A percentile compares a stretch with the other conserved stretches of the same genome.
Conservation (phyloP, 2,113 vertebrate genomes). For the Cavia porcellus region DNA sequence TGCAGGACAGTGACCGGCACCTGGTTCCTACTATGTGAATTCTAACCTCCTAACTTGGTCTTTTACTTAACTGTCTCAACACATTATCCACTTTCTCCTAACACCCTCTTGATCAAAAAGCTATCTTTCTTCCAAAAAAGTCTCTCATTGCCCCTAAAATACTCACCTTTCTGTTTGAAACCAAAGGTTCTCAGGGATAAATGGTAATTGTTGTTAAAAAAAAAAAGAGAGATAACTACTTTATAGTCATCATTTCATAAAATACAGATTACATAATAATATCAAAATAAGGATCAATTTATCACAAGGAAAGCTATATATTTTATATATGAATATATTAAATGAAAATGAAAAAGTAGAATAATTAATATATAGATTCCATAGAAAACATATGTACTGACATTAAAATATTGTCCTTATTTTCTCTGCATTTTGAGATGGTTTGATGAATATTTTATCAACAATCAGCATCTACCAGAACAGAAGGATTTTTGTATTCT, state of each 20-base stretch:
- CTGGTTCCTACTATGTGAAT: neutral
- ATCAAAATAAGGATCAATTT: constrained; percentile 30
- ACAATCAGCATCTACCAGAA: constrained; percentile 15
- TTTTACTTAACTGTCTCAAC: neutral
- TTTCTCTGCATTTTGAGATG: constrained; percentile 46
- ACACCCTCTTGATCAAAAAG: neutral
- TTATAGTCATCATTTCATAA: constrained; percentile 29
- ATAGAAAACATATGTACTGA: neutral
- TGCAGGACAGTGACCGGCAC: neutral
- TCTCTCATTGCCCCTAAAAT: neutral
- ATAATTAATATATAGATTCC: neutral
- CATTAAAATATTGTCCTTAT: constrained; percentile 18
- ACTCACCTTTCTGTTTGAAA: neutral
- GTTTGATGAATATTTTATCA: constrained; percentile 61
- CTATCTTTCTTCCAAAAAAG: neutral
- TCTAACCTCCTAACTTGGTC: neutral
- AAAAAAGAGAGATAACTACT: neutral
- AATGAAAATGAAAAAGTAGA: neutral
- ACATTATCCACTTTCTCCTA: neutral
- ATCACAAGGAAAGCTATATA: neutral
- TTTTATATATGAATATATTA: neutral
- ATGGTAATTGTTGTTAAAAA: neutral
- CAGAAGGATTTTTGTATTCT: constrained; percentile 18
- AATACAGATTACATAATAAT: neutral
- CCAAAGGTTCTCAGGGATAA: neutral